Evolutionary conservation across 2,797 vertebrate genomes (phyloP), one percentile per base, ranked within the genome.

Genomic region (Anguilla marmorata): DNA sequence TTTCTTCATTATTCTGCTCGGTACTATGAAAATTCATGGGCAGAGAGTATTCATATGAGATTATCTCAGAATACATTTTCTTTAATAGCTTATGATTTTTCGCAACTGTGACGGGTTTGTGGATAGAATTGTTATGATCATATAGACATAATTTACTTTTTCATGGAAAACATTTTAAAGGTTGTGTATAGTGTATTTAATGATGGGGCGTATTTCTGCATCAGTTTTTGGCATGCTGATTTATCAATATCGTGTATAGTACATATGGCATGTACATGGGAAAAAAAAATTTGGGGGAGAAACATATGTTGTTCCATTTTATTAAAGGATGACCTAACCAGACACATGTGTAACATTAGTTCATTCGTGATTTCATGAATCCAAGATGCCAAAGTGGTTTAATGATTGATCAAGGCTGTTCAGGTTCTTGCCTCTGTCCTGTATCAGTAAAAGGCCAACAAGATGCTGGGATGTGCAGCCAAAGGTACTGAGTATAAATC

Each of bases 21-120:
- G n/a, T n/a, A 69, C 24, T n/a, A 69, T 69, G 63, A 69, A 69
- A 69, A 69, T 69, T 69, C 63, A 69, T 69, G 63, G 63, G 24
- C 63, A n/a, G n/a, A 27, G 24, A 69, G 24, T 11, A 69, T 69
- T 69, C 63, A 69, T 69, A 69, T 69, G 63, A n/a, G n/a, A 27
- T 1, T 14, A 27, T 69, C n/a, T 69, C 63, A 76, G 12, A 37
- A 37, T 9, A 76, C 72, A 76, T 14, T 33, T 76, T 16, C 72
- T 76, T 30, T 76, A 14, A 37, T 2, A 30, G 9, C 12, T 12
- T 37, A 16, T 76, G 9, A 69, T 69, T 69, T 66, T 69, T 69
- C 63, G 27, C 6, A n/a, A 27, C 63, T n/a, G 24, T 69, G 6
- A 8, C 63, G 27, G 60, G 50, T 52, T 52, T 52, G 11, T 52